Conservation (phyloP, 2,113 vertebrate species). For the Laticauda laticaudata region DNA sequence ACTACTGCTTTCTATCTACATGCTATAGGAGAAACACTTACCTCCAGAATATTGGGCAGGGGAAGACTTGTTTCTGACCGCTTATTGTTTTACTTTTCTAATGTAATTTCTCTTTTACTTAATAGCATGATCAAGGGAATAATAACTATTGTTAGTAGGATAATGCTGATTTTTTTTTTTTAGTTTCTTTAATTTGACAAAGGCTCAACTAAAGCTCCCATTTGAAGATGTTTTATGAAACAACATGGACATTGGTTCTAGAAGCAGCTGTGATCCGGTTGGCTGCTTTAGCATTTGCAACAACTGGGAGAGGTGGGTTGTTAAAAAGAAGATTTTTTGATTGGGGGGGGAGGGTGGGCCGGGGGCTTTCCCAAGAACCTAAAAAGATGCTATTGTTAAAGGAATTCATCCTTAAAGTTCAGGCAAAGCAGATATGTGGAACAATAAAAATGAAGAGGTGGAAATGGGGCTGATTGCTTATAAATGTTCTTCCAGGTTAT, state of each 20-base stretch:
- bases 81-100: conserved; percentile 20
- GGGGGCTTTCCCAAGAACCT: neutral
- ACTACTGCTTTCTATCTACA: conserved; percentile 55
- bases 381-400: neutral
- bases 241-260: neutral
- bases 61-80: conserved; percentile 35
- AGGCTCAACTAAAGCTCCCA: neutral
- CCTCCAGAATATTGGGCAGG: conserved; percentile 9
- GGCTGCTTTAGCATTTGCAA: neutral
- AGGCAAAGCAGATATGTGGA: too few species aligned
- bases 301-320: neutral
- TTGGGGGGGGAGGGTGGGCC: too few species aligned
- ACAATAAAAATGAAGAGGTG: too few species aligned
- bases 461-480: too few species aligned
- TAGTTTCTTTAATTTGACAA: neutral
- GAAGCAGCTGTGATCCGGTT: neutral
- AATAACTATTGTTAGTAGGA: neutral
- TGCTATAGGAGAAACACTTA: conserved; percentile 42
- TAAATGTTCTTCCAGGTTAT: neutral
- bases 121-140: neutral
- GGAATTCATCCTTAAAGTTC: too few species aligned
- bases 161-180: neutral
- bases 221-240: neutral
- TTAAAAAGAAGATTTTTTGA: too few species aligned
- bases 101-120: neutral